Evolutionary conservation across 2,888 invertebrate genomes (phyloP).

Genomic region (Andrena flavipes): DNA sequence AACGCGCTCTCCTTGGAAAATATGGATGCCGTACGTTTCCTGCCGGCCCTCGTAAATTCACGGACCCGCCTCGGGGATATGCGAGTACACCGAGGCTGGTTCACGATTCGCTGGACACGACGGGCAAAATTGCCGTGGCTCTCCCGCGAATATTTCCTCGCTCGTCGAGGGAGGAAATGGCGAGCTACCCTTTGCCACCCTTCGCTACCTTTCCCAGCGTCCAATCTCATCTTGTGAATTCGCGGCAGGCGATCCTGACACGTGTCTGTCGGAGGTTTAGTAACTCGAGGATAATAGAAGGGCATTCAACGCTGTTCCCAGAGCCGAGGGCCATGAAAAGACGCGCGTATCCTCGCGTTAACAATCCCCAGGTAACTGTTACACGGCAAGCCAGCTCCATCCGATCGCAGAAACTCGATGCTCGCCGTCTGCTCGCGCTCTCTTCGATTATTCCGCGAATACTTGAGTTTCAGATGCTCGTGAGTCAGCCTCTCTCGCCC

Average conservation of each 20-base stretch:
- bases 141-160: constrained; percentile 47
- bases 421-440: not conserved
- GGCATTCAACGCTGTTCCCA: no score
- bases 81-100: constrained; percentile 9
- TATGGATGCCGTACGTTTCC: constrained; percentile 65
- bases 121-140: constrained; percentile 49
- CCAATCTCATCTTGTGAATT: not conserved
- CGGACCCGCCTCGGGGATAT: constrained; percentile 1
- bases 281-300: no score
- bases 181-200: constrained; percentile 13
- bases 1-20: constrained; percentile 58
- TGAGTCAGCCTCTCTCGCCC: not conserved
- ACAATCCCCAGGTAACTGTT: no score
- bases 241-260: no score
- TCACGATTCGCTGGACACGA: constrained; percentile 59
- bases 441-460: not conserved
- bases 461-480: not conserved
- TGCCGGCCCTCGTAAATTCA: constrained; percentile 61
- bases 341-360: no score
- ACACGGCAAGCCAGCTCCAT: no score
- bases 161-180: constrained; percentile 46
- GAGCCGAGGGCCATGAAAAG: no score
- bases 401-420: no score
- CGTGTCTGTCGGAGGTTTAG: no score
- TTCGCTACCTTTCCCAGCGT: not conserved